Evolutionary conservation across 2,888 invertebrate species (phyloP).

Genomic region (Erebia ligea): DNA sequence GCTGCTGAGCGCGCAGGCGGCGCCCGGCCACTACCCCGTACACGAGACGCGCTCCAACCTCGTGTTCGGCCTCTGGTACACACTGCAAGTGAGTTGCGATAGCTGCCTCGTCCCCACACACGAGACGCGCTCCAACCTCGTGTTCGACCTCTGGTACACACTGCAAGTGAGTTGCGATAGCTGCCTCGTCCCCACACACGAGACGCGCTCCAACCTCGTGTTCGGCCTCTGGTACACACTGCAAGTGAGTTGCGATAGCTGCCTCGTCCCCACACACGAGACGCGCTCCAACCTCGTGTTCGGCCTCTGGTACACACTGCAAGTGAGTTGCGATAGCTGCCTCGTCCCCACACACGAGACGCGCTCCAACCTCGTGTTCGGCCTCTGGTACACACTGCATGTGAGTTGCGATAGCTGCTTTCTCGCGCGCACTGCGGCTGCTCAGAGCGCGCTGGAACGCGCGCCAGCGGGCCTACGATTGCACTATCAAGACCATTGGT

Average conservation of each 20-base stretch:
- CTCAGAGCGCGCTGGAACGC: too few relatives aligned
- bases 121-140: slow-evolving; percentile 92
- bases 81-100: slow-evolving; percentile 87
- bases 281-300: slow-evolving; percentile 92
- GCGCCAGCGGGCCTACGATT: too few relatives aligned
- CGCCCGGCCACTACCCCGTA: slow-evolving; percentile 91
- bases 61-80: slow-evolving; percentile 96
- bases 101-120: slow-evolving; percentile 77
- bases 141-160: slow-evolving; percentile 96
- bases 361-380: slow-evolving; percentile 92
- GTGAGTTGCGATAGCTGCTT: too few relatives aligned
- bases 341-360: slow-evolving; percentile 91
- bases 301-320: slow-evolving; percentile 96
- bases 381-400: slow-evolving; percentile 99
- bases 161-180: slow-evolving; percentile 86
- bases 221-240: slow-evolving; percentile 96
- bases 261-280: slow-evolving; percentile 88
- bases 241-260: slow-evolving; percentile 83
- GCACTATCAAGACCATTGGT: too few relatives aligned
- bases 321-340: slow-evolving; percentile 79
- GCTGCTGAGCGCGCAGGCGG: slow-evolving; percentile 90
- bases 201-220: slow-evolving; percentile 92
- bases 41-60: slow-evolving; percentile 94
- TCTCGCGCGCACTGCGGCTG: too few relatives aligned
- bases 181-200: slow-evolving; percentile 84